Evolutionary conservation across 1,140 invertebrate genomes (phyloP).

Genomic region (Bombus waltoni): DNA sequence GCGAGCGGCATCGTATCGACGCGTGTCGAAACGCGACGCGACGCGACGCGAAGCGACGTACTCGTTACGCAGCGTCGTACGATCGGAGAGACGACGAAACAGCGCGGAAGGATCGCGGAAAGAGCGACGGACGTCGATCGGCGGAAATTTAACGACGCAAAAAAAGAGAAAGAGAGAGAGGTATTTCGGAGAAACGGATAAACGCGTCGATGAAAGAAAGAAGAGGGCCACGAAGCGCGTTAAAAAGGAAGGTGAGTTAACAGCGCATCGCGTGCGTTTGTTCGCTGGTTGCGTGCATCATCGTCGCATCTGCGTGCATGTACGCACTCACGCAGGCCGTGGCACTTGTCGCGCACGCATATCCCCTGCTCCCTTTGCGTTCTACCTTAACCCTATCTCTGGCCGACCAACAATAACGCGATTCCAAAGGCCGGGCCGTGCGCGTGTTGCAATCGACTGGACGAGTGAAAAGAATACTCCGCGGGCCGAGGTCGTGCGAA

Average conservation of each 20-base stretch:
- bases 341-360: constrained; percentile 33
- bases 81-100: no score
- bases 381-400: neutral
- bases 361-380: neutral
- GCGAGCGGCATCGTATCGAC: no score
- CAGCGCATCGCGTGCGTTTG: constrained; percentile 62
- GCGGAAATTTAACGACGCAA: neutral
- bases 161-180: neutral
- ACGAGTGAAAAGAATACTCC: neutral
- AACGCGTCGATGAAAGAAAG: neutral
- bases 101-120: no score
- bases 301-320: constrained; percentile 58
- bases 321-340: constrained; percentile 62
- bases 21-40: no score
- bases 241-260: constrained; percentile 46
- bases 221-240: constrained; percentile 17
- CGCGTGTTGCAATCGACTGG: neutral
- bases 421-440: neutral
- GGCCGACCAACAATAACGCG: constrained; percentile 14
- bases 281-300: constrained; percentile 59
- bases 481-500: no score
- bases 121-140: no score
- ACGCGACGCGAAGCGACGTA: no score
- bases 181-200: constrained; percentile 4
- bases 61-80: no score